Evolutionary conservation across 1,140 invertebrate genomes (phyloP), one percentile per base, ranked within the genome.

Genomic region (Littorina saxatilis): DNA sequence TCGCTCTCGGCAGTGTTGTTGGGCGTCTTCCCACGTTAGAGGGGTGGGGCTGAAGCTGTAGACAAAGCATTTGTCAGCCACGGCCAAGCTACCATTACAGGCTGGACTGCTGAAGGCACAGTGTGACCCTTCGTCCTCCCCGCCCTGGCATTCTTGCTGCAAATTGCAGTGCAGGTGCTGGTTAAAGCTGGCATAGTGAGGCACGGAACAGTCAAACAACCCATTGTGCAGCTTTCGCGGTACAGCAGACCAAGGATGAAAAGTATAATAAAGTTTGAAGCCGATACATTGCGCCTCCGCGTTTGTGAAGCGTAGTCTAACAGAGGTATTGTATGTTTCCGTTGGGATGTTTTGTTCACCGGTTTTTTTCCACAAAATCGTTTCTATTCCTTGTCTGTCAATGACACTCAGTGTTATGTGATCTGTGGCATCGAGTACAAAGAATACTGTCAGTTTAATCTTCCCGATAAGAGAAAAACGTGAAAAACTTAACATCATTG

Each of bases 111-210:
- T 75, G 73, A 75, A 75, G 73, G 73, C 43, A 40, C 73, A 52
- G 73, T 55, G 47, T 29, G 27, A 7, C 2, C 72, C 73, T 27
- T 55, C 47, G 47, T 55, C 47, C 73, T 55, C 47, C 32, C 73
- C 73, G 20, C 7, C 73, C 11, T 35, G n/a, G 32, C 73, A 75
- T 43, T 75, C 73, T 9, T 39, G 40, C 0, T 55, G 37, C 43
- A 75, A 15, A 47, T 75, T 75, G 23, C 73, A 75, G 43, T 75
- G 43, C 7, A 75, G 73, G 50, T 75, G 73, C 3, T 55, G 0
- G 13, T 55, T 11, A 27, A 75, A 75, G 32, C 32, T 52, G 23
- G 7, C 5, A 29, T 52, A 75, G 47, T 75, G 35, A 75, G 47
- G 20, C 43, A 75, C 73, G 20, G 68, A 72, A 40, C 68, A 72